Evolutionary conservation across 2,797 vertebrate genomes (phyloP).

Genomic region (Ispidina picta): DNA sequence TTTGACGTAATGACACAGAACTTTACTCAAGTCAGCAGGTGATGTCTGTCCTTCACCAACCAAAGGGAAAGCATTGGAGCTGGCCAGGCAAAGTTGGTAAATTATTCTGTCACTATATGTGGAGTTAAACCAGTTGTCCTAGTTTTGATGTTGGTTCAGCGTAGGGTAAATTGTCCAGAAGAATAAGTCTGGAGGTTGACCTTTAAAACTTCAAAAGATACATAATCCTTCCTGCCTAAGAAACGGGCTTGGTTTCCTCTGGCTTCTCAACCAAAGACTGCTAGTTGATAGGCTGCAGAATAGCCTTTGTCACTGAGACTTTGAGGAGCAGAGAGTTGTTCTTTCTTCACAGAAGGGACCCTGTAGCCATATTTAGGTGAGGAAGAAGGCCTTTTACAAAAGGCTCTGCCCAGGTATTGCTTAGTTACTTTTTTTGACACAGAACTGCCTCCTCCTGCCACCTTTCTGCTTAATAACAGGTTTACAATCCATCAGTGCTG

Average conservation of each 20-base stretch:
- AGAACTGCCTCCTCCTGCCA: background rate
- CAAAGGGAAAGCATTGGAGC: background rate
- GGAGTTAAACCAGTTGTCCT: background rate
- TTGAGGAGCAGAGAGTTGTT: background rate
- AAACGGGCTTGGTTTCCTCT: background rate
- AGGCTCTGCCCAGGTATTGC: background rate
- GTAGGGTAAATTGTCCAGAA: background rate
- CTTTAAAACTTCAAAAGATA: constrained; percentile 19
- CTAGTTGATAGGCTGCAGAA: background rate
- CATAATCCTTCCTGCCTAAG: background rate
- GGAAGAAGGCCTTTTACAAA: background rate
- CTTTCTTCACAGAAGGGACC: background rate
- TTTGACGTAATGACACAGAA: background rate
- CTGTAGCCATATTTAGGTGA: background rate
- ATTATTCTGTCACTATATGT: background rate
- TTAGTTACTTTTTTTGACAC: background rate
- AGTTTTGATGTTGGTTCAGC: background rate
- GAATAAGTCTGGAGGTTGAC: background rate
- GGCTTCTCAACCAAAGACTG: background rate
- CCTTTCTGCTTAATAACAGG: background rate
- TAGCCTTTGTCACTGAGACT: background rate
- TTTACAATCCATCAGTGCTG: background rate
- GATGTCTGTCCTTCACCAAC: background rate
- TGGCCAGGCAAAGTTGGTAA: background rate
- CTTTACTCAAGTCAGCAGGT: background rate